These are phyloP conservation scores for Morelia viridis DNA, from an alignment of 2,797 vertebrate genomes.

Conservation along the genomic window DNA sequence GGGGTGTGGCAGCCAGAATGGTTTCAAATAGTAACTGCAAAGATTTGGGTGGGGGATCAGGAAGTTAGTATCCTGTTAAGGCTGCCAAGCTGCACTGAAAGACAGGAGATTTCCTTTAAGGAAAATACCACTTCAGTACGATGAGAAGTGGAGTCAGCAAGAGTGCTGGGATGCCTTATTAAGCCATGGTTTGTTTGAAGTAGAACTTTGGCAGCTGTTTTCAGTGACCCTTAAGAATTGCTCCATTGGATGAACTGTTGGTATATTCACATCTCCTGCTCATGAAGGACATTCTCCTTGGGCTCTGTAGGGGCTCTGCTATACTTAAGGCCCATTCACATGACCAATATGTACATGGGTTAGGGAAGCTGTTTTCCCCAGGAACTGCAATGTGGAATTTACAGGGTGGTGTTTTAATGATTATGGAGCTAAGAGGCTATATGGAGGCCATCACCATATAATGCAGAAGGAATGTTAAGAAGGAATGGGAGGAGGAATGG, in stretches of 20 bases:
- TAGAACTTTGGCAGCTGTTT: not conserved
- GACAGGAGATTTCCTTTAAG: conserved; percentile 17
- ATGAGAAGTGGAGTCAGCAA: not conserved
- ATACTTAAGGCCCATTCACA: not conserved
- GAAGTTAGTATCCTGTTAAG: conserved; percentile 1
- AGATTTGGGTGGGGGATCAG: conserved; percentile 3
- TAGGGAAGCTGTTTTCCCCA: not conserved
- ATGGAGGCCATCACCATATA: not conserved
- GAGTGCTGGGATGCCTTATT: not conserved
- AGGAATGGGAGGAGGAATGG: not conserved
- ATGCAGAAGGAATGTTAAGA: not conserved
- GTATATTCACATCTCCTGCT: not conserved
- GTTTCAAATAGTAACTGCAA: conserved; percentile 12
- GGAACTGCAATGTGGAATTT: not conserved
- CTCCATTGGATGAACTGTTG: not conserved
- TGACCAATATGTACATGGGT: too few species aligned
- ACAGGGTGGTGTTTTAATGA: not conserved
- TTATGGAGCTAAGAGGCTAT: not conserved
- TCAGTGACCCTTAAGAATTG: not conserved
- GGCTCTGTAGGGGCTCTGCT: not conserved
- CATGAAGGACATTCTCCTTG: not conserved
- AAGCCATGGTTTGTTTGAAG: not conserved
- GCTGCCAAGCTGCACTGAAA: conserved; percentile 4
- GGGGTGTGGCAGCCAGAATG: not conserved
- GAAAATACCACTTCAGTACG: not conserved